Conservation (phyloP, 2,888 invertebrate genomes). For the Agrochola litura region DNA sequence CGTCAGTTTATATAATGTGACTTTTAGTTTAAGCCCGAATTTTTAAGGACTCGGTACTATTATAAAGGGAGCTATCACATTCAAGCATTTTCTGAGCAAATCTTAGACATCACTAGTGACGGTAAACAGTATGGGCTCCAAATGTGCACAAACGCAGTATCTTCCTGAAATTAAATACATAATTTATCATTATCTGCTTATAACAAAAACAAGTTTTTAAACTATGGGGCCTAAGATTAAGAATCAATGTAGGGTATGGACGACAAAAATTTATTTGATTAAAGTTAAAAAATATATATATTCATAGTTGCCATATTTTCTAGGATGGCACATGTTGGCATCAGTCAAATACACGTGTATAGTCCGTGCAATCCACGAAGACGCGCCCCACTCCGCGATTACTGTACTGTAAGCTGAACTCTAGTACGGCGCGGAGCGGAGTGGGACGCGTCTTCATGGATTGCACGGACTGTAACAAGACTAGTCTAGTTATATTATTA, state of each 20-base stretch:
- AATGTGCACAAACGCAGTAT: neutral
- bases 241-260: neutral
- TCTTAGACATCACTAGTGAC: neutral
- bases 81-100: neutral
- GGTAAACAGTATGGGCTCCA: neutral
- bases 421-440: too few relatives aligned
- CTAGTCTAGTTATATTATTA: neutral
- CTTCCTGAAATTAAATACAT: neutral
- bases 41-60: neutral
- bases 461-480: too few relatives aligned
- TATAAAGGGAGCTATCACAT: too few relatives aligned
- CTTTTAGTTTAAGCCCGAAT: neutral
- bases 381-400: too few relatives aligned
- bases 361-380: too few relatives aligned
- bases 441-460: too few relatives aligned
- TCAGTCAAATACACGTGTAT: conserved; percentile 18
- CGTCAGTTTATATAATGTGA: neutral
- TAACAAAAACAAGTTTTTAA: neutral
- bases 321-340: conserved; percentile 28
- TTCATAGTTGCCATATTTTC: neutral
- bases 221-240: neutral
- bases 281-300: too few relatives aligned
- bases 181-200: neutral
- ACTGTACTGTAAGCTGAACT: too few relatives aligned
- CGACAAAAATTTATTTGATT: too few relatives aligned